These are phyloP conservation scores for Microcebus jonahi DNA, from an alignment of 2,113 vertebrate species.

Conservation along the genomic window DNA sequence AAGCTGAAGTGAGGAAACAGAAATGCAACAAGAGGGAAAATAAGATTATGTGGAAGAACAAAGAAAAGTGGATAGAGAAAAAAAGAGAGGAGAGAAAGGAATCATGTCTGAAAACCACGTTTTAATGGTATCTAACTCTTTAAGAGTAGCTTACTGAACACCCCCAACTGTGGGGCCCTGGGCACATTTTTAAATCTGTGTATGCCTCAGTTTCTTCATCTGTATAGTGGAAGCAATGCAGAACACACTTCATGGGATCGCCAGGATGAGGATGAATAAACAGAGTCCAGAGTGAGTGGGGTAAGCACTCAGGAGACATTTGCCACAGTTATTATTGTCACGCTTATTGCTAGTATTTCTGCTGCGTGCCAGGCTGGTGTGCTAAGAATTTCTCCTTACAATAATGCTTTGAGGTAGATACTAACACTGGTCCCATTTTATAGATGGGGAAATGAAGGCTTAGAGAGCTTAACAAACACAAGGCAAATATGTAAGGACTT, in stretches of 20 bases:
- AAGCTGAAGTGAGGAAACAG: background rate
- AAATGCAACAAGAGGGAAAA: background rate
- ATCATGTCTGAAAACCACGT: background rate
- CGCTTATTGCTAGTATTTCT: too few relatives aligned
- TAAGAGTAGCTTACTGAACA: background rate
- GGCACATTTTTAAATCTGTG: background rate
- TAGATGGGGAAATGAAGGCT: background rate
- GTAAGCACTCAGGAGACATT: background rate
- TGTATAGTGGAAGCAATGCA: background rate
- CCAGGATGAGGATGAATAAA: background rate
- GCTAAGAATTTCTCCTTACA: background rate
- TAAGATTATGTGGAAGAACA: background rate
- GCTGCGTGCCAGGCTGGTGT: background rate
- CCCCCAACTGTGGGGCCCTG: background rate
- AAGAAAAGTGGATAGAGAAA: background rate
- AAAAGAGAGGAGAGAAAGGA: background rate
- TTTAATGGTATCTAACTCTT: background rate
- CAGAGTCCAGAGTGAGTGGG: background rate
- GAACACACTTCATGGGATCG: background rate
- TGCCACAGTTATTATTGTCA: rapidly evolving
- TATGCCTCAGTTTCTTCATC: background rate
- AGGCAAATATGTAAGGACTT: background rate
- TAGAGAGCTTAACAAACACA: background rate
- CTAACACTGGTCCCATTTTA: background rate
- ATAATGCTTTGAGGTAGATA: background rate